Evolutionary conservation across 2,113 vertebrate species (phyloP).

Genomic region (Spermophilus dauricus): DNA sequence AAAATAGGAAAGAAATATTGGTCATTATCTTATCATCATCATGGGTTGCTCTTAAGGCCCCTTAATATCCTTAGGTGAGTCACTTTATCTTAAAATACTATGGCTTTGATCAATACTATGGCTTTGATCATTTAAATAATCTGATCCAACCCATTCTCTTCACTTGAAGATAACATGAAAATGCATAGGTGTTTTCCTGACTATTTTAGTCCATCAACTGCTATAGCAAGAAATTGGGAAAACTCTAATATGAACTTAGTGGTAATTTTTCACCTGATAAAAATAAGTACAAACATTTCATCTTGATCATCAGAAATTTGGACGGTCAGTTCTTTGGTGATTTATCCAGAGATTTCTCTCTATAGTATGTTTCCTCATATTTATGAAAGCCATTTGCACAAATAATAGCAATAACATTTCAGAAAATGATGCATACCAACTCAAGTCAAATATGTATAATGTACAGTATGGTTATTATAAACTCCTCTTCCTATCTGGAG

Average conservation of each 20-base stretch:
- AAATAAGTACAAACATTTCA: not conserved
- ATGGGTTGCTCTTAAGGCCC: not conserved
- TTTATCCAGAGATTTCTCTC: rapidly evolving
- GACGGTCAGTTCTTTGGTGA: conserved; percentile 47
- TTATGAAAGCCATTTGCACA: not conserved
- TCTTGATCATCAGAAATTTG: not conserved
- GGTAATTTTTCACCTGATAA: not conserved
- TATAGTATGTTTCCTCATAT: conserved; percentile 43
- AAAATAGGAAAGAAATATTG: not conserved
- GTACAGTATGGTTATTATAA: not conserved
- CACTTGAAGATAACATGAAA: not conserved
- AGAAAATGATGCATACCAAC: not conserved
- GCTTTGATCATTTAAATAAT: not conserved
- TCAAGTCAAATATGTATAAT: not conserved
- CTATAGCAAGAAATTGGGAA: not conserved
- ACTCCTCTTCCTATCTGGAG: not conserved
- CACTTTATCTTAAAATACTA: not conserved
- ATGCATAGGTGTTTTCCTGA: not conserved
- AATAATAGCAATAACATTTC: conserved; percentile 27
- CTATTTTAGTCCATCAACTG: not conserved
- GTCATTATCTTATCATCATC: not conserved
- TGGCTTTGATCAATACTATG: not conserved
- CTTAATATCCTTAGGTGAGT: not conserved
- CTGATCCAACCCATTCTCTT: not conserved
- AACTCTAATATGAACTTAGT: not conserved